Conservation (phyloP, 2,113 vertebrate species). For the Zeus faber region DNA sequence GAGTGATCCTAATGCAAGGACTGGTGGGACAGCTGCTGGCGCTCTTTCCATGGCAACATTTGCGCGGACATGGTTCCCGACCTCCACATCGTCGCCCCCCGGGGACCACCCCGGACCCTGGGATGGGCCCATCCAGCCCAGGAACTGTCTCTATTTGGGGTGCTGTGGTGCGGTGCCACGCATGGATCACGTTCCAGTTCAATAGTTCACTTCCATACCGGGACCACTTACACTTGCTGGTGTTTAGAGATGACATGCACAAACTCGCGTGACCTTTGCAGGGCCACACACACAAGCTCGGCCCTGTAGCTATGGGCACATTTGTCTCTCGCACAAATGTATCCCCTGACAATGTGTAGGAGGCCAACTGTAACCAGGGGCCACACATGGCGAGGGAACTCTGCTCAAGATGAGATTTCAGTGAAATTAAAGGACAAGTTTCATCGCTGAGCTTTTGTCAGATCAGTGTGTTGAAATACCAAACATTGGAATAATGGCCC, state of each 20-base stretch:
- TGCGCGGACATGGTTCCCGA: conserved; percentile 47
- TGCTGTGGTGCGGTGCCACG: conserved; percentile 45
- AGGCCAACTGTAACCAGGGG: conserved; percentile 41
- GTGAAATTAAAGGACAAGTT: conserved; percentile 62
- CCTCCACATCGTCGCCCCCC: conserved; percentile 61
- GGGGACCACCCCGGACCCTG: conserved; percentile 52
- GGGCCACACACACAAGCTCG: conserved; percentile 33
- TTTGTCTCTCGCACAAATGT: conserved; percentile 65
- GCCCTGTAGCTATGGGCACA: conserved; percentile 37
- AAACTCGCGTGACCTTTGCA: conserved; percentile 33
- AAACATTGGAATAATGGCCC: conserved; percentile 33
- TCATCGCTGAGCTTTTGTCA: conserved; percentile 52
- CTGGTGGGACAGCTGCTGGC: conserved; percentile 67
- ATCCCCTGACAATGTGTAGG: conserved; percentile 50
- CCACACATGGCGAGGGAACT: conserved; percentile 74
- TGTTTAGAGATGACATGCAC: conserved; percentile 44
- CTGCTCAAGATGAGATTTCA: conserved; percentile 56
- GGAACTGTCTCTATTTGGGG: conserved; percentile 57
- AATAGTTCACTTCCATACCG: conserved; percentile 73
- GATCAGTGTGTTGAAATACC: conserved; percentile 41
- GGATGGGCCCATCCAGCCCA: conserved; percentile 8
- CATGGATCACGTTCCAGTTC: conserved; percentile 76
- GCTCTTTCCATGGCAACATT: conserved; percentile 67
- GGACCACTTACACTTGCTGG: not conserved
- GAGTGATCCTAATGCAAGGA: conserved; percentile 68